Conservation (phyloP, 2,113 vertebrate species). For the Ciconia stormi region DNA sequence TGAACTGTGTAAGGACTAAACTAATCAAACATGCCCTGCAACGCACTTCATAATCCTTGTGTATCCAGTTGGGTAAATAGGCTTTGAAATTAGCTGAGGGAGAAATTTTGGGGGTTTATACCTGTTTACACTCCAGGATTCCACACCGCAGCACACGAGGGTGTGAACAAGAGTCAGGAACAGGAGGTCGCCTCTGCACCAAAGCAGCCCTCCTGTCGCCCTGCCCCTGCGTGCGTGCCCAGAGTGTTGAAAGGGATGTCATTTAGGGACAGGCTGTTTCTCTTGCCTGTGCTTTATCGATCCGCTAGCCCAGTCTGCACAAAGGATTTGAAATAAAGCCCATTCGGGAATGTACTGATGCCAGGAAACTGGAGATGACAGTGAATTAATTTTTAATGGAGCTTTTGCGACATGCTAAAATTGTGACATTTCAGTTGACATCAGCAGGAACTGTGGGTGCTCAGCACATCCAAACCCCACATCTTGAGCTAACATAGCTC, state of each 20-base stretch:
- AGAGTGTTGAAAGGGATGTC: neutral
- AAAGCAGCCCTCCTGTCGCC: neutral
- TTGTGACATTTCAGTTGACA: neutral
- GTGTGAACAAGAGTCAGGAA: neutral
- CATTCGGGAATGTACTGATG: neutral
- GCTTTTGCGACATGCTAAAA: neutral
- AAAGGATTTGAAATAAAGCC: neutral
- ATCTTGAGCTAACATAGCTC: neutral
- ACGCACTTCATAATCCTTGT: conserved; percentile 7
- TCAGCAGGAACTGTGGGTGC: neutral
- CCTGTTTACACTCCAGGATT: neutral
- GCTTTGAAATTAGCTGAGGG: conserved; percentile 41
- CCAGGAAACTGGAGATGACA: neutral
- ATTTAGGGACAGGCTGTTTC: neutral
- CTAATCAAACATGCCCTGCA: neutral
- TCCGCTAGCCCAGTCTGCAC: neutral
- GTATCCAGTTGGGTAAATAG: neutral
- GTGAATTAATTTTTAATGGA: neutral
- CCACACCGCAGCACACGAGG: neutral
- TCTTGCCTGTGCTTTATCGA: neutral
- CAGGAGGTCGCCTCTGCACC: neutral
- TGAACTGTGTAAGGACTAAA: neutral
- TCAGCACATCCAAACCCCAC: neutral
- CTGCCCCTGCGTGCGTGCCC: neutral
- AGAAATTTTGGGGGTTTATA: neutral